Percentiles rank a stretch among this genome's conserved stretches.
These are phyloP conservation scores for Melanophora roralis DNA, from an alignment of 2,888 invertebrate genomes.

Conservation along the genomic window DNA sequence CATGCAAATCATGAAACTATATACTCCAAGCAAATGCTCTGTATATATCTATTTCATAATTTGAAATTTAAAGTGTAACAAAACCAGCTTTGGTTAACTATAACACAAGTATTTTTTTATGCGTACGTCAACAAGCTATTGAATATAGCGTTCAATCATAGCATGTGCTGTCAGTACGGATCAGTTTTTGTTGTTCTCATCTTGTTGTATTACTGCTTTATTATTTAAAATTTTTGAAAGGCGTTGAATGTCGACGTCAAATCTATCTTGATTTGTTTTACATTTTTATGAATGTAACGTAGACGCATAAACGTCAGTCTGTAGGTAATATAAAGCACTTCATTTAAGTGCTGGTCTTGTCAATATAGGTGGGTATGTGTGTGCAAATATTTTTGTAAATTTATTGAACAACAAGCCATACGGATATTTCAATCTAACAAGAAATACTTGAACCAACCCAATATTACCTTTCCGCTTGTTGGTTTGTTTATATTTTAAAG, in stretches of 20 bases:
- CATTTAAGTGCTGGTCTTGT: constrained; percentile 4
- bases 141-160: constrained; percentile 50
- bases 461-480: constrained; percentile 22
- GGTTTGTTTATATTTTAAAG: constrained; percentile 34
- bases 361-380: constrained; percentile 14
- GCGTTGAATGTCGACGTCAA: constrained; percentile 62
- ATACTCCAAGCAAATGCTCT: too few species aligned
- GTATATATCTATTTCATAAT: too few species aligned
- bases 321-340: too few species aligned
- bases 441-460: background rate
- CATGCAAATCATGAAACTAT: too few species aligned
- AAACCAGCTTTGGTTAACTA: too few species aligned
- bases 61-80: too few species aligned
- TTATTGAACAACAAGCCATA: too few species aligned
- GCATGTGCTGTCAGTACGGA: constrained; percentile 44
- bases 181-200: constrained; percentile 3
- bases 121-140: constrained; percentile 1
- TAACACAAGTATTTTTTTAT: background rate
- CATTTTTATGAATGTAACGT: constrained; percentile 46
- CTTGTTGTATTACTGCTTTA: constrained; percentile 1
- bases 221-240: constrained; percentile 47
- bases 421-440: constrained; percentile 42
- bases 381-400: background rate
- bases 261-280: constrained; percentile 60
- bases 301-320: background rate